Evolutionary conservation across 1,140 invertebrate genomes (phyloP), one percentile per base, ranked within the genome.

Genomic region (Reticulitermes speratus): DNA sequence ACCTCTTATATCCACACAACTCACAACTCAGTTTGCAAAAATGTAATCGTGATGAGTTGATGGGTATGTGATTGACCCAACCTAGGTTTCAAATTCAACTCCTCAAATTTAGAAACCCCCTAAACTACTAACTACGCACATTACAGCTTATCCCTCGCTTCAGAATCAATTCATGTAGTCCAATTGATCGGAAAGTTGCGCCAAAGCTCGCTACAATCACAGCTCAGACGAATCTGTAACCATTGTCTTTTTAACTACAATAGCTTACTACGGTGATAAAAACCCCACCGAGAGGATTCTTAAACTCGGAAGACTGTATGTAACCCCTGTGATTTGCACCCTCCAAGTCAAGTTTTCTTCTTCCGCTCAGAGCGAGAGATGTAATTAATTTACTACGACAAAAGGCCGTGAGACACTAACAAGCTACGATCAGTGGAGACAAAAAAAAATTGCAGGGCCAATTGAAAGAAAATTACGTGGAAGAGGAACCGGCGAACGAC

Each of bases 371-470:
- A 32, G 32, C 25, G 12, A 30, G 44, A 52, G 83, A 84, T 8
- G n/a, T 44, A 84, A 84, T 84, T 84, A 84, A 84, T 84, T 84
- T 44, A 84, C 83, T 11, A 32, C 8, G 83, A 84, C 83, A 84
- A 84, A 84, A 30, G 32, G n/a, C 25, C 16, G 65, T 30, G 21
- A 8, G 59, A 65, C 59, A 65, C 59, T 65, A 65, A 38, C 38
- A 38, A 65, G 65, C 52, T 75, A 75, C 65, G 65, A 75, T 75
- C 65, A 75, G 25, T 30, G n/a, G n/a, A 75, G n/a, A 65, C 25
- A 65, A 65, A 65, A 65, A 65, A 65, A 25, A 12, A 75, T 11
- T 75, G n/a, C 8, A 30, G 65, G 65, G n/a, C 21, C 25, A 75
- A 75, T 75, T 75, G 65, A 75, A 75, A 75, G 25, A 75, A 30